phyloP scores from a whole-genome alignment of 2,113 vertebrate species.

The Theropithecus gelada region DNA sequence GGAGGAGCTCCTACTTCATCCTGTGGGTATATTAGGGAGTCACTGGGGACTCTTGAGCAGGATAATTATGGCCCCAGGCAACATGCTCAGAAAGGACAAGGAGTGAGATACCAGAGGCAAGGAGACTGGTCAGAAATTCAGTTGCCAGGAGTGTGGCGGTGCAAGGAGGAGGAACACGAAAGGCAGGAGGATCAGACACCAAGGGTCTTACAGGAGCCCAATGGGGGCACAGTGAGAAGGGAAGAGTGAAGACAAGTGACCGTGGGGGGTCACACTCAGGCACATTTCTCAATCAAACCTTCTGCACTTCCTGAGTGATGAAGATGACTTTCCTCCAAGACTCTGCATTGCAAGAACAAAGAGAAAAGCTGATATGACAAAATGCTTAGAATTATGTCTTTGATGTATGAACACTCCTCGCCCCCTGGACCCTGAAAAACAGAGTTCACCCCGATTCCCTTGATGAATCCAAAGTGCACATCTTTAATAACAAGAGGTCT shows the following conservation, averaged over 20 bases:
- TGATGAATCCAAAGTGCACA: background rate
- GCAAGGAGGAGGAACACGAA: fast-evolving
- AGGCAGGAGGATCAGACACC: background rate
- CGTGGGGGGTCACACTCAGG: fast-evolving
- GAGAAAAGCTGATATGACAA: conserved; percentile 58
- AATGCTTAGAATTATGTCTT: conserved; percentile 33
- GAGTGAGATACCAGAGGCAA: background rate
- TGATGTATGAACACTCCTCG: conserved; percentile 52
- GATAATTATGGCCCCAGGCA: background rate
- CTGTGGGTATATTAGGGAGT: background rate
- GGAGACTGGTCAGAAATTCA: background rate
- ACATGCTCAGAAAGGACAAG: background rate
- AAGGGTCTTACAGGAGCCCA: background rate
- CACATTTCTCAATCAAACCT: background rate
- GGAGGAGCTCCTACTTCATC: background rate
- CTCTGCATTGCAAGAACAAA: background rate
- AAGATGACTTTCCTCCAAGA: background rate
- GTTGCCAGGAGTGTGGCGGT: background rate
- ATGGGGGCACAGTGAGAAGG: background rate
- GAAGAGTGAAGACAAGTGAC: background rate
- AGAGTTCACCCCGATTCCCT: background rate
- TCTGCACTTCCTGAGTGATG: background rate
- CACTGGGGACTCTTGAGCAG: background rate
- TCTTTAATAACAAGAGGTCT: conserved; percentile 17
- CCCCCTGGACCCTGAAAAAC: background rate